phyloP scores from a whole-genome alignment of 2,888 invertebrate genomes.

The Artemia sp. region DNA sequence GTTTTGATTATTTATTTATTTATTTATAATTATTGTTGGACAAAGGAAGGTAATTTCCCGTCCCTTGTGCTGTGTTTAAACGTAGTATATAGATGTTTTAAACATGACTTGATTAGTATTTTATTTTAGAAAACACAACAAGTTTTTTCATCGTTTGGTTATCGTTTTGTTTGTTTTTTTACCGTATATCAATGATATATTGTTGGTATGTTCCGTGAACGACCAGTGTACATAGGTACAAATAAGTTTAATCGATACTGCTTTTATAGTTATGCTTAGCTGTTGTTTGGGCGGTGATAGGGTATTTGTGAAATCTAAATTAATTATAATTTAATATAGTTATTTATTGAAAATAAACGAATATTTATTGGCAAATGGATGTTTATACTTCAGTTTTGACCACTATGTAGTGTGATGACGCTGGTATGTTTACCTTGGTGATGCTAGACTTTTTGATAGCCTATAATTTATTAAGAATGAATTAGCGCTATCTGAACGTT shows the following conservation, averaged over 20 bases:
- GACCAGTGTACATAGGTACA: constrained; percentile 23
- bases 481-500: no score
- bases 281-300: neutral
- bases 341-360: no score
- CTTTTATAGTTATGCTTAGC: neutral
- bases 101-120: neutral
- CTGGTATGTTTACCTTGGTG: no score
- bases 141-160: no score
- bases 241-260: constrained; percentile 9
- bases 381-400: no score
- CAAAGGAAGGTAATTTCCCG: constrained; percentile 40
- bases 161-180: constrained; percentile 39
- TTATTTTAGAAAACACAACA: no score
- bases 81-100: neutral
- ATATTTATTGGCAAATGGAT: no score
- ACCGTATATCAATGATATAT: constrained; percentile 99
- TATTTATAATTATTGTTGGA: constrained; percentile 21
- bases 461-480: no score
- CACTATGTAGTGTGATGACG: no score
- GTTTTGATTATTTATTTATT: neutral
- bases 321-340: no score
- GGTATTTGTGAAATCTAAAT: no score
- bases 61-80: constrained; percentile 26
- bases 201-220: constrained; percentile 92
- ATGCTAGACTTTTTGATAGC: no score